These are phyloP conservation scores for Aphis gossypii DNA, from an alignment of 1,140 invertebrate species.

Conservation along the genomic window DNA sequence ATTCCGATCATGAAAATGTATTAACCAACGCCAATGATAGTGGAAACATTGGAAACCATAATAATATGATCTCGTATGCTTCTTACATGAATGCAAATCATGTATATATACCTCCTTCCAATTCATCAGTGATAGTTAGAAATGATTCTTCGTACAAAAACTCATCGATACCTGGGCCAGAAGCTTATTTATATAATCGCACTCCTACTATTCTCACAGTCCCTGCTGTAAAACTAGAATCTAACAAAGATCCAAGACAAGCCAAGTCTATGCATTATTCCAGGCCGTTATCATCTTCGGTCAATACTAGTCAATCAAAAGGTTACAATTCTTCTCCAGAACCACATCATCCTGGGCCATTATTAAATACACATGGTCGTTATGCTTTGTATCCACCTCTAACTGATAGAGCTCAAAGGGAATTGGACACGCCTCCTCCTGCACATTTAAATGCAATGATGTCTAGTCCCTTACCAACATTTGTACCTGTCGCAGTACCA, in stretches of 20 bases:
- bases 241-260: not conserved
- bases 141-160: constrained; percentile 30
- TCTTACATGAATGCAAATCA: not conserved
- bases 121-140: constrained; percentile 38
- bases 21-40: not conserved
- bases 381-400: not conserved
- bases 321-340: not conserved
- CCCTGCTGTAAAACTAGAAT: not conserved
- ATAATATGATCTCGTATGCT: constrained; percentile 30
- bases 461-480: not conserved
- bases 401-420: not conserved
- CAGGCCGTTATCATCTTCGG: not conserved
- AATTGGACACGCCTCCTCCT: not conserved
- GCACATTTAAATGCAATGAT: constrained; percentile 1
- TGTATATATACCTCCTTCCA: not conserved
- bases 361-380: not conserved
- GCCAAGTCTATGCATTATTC: not conserved
- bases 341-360: not conserved
- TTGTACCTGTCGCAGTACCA: not conserved
- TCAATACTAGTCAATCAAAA: constrained; percentile 14
- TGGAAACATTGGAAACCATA: not conserved
- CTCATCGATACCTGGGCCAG: not conserved
- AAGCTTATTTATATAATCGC: not conserved
- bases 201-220: constrained; percentile 7
- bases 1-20: not conserved